These are phyloP conservation scores for Melospiza georgiana DNA, from an alignment of 2,113 vertebrate genomes.

Conservation along the genomic window DNA sequence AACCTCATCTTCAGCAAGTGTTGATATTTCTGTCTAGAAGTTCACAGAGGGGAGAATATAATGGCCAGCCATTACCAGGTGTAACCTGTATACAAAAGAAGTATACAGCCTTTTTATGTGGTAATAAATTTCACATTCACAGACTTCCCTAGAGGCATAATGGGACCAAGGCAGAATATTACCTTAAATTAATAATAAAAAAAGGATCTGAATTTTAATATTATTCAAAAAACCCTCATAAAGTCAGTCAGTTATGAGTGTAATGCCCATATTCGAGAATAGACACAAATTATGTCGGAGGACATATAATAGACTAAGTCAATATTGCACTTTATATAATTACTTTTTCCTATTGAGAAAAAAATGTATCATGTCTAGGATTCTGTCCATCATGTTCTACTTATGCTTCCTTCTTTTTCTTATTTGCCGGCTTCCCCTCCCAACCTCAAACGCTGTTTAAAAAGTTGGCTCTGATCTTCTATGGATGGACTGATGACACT, in stretches of 20 bases:
- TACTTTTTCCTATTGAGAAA: background rate
- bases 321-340: background rate
- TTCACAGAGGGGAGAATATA: background rate
- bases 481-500: background rate
- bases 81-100: background rate
- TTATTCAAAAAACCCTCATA: background rate
- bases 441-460: background rate
- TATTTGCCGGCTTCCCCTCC: rapidly evolving
- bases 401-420: background rate
- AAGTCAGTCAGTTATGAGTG: background rate
- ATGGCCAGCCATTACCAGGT: background rate
- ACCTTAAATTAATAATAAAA: background rate
- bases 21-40: background rate
- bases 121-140: background rate
- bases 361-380: background rate
- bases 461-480: background rate
- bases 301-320: background rate
- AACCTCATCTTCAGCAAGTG: background rate
- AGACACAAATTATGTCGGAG: background rate
- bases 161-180: background rate
- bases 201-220: background rate
- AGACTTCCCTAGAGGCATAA: background rate
- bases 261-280: background rate
- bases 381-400: background rate
- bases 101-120: background rate